Conservation (phyloP, 2,113 vertebrate genomes). For the Cyrtonyx montezumae region DNA sequence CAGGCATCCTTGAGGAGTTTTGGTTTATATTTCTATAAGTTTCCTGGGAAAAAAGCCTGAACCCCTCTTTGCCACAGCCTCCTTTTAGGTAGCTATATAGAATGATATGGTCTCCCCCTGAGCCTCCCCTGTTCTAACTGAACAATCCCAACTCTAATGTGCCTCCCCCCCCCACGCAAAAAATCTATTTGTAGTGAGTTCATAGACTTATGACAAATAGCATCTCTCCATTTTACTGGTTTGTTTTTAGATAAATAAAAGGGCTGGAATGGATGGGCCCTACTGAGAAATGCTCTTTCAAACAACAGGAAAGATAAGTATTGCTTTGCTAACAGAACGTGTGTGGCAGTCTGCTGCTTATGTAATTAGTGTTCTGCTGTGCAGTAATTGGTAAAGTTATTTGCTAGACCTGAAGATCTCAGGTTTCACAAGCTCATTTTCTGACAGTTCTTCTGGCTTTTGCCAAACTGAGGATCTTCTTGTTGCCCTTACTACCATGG, state of each 20-base stretch:
- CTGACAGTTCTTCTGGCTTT: background rate
- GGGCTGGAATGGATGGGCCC: background rate
- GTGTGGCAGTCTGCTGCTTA: background rate
- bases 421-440: background rate
- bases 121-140: too few relatives aligned
- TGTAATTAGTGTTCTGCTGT: background rate
- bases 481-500: background rate
- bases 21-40: too few relatives aligned
- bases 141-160: too few relatives aligned
- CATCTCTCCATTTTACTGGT: background rate
- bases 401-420: background rate
- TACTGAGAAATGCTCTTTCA: background rate
- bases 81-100: too few relatives aligned
- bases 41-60: too few relatives aligned
- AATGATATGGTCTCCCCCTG: too few relatives aligned
- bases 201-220: too few relatives aligned
- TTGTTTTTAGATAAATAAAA: background rate
- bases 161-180: too few relatives aligned
- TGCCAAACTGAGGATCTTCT: background rate
- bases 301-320: background rate
- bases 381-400: background rate
- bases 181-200: too few relatives aligned
- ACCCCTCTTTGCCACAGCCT: too few relatives aligned
- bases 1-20: background rate
- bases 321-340: background rate